Evolutionary conservation across 2,113 vertebrate species (phyloP).

Genomic region (Turdus rufiventris): DNA sequence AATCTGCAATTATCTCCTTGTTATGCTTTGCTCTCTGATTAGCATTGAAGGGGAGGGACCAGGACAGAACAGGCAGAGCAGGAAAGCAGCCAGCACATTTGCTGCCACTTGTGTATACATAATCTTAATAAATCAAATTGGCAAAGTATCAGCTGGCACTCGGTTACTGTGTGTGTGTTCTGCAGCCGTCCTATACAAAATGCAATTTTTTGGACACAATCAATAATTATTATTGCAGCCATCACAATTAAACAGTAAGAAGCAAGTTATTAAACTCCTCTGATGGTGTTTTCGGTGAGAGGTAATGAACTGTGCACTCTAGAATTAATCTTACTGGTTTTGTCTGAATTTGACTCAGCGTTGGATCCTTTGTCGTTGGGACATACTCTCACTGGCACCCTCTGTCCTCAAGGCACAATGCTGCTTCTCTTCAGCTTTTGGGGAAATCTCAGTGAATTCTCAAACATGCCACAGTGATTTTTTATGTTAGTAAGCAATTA

Average conservation of each 20-base stretch:
- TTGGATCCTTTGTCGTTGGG: neutral
- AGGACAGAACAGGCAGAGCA: neutral
- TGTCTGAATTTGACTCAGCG: neutral
- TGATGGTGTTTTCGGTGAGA: neutral
- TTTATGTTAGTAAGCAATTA: neutral
- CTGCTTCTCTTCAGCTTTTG: neutral
- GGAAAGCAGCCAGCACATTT: constrained; percentile 42
- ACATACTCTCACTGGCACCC: fast-evolving
- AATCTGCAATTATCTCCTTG: constrained; percentile 4
- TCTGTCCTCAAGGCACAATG: neutral
- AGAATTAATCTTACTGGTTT: neutral
- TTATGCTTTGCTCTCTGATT: constrained; percentile 21
- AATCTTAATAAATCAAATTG: constrained; percentile 50
- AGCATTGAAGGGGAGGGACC: constrained; percentile 42
- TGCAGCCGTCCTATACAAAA: neutral
- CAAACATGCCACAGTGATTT: neutral
- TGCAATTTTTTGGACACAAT: constrained; percentile 22
- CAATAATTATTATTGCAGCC: constrained; percentile 40
- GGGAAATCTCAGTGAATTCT: neutral
- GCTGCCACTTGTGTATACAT: constrained; percentile 14
- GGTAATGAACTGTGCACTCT: neutral
- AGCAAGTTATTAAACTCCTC: neutral
- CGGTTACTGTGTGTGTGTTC: neutral
- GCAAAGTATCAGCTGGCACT: constrained; percentile 43
- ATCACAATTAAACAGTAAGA: constrained; percentile 1